These are phyloP conservation scores for Stomatorhinus walkeri DNA, from an alignment of 2,797 vertebrate genomes.

Conservation along the genomic window DNA sequence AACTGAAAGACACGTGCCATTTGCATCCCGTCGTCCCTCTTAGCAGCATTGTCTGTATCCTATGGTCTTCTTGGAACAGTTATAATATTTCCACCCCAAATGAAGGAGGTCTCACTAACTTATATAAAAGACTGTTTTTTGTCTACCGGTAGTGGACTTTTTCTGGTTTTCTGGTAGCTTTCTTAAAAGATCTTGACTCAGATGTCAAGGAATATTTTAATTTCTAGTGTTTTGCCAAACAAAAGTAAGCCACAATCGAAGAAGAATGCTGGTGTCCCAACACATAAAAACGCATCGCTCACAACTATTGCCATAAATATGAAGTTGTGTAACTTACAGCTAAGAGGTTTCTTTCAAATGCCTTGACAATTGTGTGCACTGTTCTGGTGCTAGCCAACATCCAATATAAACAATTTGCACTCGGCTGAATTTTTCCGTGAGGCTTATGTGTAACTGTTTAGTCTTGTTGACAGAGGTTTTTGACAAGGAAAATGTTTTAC, in stretches of 20 bases:
- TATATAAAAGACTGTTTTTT: constrained; percentile 62
- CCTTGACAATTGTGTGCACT: constrained; percentile 68
- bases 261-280: constrained; percentile 26
- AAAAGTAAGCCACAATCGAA: constrained; percentile 41
- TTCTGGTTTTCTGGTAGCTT: constrained; percentile 59
- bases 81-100: constrained; percentile 58
- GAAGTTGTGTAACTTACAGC: constrained; percentile 54
- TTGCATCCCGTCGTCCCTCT: constrained; percentile 72
- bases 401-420: constrained; percentile 71
- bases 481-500: constrained; percentile 65
- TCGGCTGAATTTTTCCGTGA: constrained; percentile 69
- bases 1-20: constrained; percentile 74
- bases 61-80: constrained; percentile 70
- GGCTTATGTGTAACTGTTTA: constrained; percentile 79
- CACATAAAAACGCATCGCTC: constrained; percentile 39
- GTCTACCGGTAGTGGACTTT: constrained; percentile 61
- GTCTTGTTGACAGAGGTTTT: constrained; percentile 63
- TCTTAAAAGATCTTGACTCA: constrained; percentile 41
- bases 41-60: constrained; percentile 70
- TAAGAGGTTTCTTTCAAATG: constrained; percentile 63
- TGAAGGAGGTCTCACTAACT: constrained; percentile 77
- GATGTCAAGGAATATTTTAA: constrained; percentile 66
- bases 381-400: constrained; percentile 58
- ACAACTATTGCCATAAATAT: constrained; percentile 57
- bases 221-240: constrained; percentile 67